Conservation (phyloP, 2,888 invertebrate species). For the Pyrrhosoma nymphula region DNA sequence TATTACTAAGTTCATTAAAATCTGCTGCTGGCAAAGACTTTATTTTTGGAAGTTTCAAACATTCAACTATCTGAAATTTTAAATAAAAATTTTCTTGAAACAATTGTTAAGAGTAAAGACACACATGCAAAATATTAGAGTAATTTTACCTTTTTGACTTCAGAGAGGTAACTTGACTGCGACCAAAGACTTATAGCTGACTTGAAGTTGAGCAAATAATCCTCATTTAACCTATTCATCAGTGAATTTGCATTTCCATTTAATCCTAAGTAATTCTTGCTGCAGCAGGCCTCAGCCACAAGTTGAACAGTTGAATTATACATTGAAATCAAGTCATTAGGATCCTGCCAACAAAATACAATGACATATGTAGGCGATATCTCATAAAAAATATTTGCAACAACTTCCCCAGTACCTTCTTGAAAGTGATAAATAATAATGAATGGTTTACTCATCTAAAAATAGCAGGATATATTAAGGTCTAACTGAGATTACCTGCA, state of each 20-base stretch:
- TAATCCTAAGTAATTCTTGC: conserved; percentile 32
- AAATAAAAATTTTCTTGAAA: background rate
- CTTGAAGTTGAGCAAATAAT: conserved; percentile 1
- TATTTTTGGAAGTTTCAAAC: conserved; percentile 47
- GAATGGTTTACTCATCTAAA: background rate
- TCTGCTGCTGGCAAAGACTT: conserved; percentile 33
- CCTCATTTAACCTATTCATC: conserved; percentile 1
- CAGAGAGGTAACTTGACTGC: background rate
- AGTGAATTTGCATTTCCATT: background rate
- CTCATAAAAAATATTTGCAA: background rate
- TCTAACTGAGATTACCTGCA: background rate
- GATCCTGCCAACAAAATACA: background rate
- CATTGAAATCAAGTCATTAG: conserved; percentile 49
- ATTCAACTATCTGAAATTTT: conserved; percentile 36
- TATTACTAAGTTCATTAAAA: background rate
- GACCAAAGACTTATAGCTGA: background rate
- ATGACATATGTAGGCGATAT: background rate
- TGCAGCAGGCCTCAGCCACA: conserved; percentile 30
- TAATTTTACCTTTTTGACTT: conserved; percentile 40
- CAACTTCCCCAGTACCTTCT: background rate
- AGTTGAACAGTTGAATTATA: conserved; percentile 51
- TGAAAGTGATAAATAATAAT: background rate
- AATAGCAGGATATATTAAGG: background rate
- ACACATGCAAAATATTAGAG: background rate
- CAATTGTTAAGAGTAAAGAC: background rate